Evolutionary conservation across 2,888 invertebrate species (phyloP), one percentile per base, ranked within the genome.

Genomic region (Autographa pulchrina): DNA sequence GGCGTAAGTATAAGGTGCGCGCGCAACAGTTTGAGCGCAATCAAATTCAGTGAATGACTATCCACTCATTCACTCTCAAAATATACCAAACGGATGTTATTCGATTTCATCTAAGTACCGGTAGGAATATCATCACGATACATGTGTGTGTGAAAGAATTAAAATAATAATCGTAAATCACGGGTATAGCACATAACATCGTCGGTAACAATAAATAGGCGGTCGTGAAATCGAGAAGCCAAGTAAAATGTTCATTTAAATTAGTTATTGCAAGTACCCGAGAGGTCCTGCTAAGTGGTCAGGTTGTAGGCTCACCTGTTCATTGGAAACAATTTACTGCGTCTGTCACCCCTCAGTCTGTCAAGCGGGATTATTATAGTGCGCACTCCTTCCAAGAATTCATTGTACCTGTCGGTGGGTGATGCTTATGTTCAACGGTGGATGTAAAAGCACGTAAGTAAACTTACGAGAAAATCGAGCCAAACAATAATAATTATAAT

Each of bases 401-500:
- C 41, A 20, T 16, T 62, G 25, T 31, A 48, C 31, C 25, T 52
- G 31, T 48, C 14, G 7, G 52, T 8, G 48, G n/a, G 13, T 18
- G 13, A 31, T 31, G n/a, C n/a, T n/a, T 52, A 52, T 52, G 25
- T 18, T 31, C 54, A 35, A 7, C 14, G n/a, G 9, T 63, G 11
- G 16, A 48, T 31, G 41, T 67, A 8, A 62, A 25, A 52, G 11
- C 32, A 35, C 52, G n/a, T 13, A 31, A 66, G 35, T 13, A 52
- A 75, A 65, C 20, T 70, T 63, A 25, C 43, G 13, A 25, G 43
- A 58, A 65, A 68, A 66, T 60, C 60, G 38, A 72, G 18, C n/a
- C 48, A 25, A 68, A 63, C 41, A 65, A 62, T 7, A 68, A 63
- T 56, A 65, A 80, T 71, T 54, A 77, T 38, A 68, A 77, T 43